phyloP scores from a whole-genome alignment of 2,888 invertebrate species.

The Steinernema hermaphroditum region DNA sequence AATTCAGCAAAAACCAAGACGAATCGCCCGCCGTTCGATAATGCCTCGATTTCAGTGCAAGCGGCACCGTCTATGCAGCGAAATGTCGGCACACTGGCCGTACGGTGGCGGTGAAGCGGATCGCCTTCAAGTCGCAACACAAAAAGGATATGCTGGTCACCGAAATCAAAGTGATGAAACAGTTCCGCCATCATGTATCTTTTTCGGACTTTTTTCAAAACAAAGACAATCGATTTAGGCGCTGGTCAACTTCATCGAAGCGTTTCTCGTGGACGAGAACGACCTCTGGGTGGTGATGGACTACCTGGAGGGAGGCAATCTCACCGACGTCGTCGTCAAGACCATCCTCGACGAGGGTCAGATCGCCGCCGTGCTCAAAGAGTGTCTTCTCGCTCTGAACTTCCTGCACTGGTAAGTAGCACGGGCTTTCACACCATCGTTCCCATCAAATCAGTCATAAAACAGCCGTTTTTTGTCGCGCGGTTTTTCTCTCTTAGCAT shows the following conservation, averaged over 20 bases:
- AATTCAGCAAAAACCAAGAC: not conserved
- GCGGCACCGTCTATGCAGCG: conserved; percentile 63
- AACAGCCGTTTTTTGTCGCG: conserved; percentile 22
- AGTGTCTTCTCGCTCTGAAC: conserved; percentile 82
- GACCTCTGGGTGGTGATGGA: conserved; percentile 98
- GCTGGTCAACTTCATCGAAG: conserved; percentile 88
- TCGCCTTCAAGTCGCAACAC: conserved; percentile 89
- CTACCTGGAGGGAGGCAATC: conserved; percentile 86
- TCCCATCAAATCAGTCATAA: not conserved
- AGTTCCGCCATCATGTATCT: conserved; percentile 79
- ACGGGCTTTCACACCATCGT: not conserved
- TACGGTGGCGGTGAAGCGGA: conserved; percentile 91
- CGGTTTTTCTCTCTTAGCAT: conserved; percentile 7
- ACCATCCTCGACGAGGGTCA: conserved; percentile 94
- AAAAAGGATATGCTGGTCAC: conserved; percentile 93
- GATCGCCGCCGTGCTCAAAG: conserved; percentile 89
- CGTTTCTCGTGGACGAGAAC: conserved; percentile 72
- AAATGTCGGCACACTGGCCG: conserved; percentile 44
- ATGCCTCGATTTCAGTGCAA: conserved; percentile 50
- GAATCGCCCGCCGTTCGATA: not conserved
- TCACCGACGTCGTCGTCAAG: conserved; percentile 95
- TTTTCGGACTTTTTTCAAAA: not conserved
- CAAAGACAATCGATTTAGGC: conserved; percentile 70
- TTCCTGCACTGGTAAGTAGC: conserved; percentile 76
- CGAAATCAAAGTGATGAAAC: conserved; percentile 85